Evolutionary conservation across 2,797 vertebrate species (phyloP).

Genomic region (Setipinna tenuifilis): DNA sequence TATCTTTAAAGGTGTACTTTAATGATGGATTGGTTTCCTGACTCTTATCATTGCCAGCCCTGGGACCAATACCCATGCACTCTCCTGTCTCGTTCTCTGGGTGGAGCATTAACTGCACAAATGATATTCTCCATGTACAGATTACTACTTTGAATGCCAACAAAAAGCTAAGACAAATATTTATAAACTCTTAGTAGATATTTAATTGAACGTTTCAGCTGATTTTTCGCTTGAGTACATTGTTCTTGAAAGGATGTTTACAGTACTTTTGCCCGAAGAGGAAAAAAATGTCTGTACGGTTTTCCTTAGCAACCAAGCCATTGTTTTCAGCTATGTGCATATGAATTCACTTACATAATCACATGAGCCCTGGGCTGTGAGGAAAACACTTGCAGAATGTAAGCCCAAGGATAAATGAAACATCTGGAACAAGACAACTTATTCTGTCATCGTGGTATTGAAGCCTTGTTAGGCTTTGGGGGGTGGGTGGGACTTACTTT

Average conservation of each 20-base stretch:
- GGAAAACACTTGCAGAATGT: neutral
- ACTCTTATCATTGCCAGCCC: neutral
- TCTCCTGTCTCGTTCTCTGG: neutral
- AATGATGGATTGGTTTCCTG: neutral
- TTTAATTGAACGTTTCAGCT: neutral
- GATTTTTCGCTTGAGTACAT: neutral
- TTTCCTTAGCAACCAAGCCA: neutral
- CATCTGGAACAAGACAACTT: neutral
- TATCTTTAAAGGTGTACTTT: neutral
- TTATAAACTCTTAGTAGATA: neutral
- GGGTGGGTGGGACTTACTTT: too few relatives aligned
- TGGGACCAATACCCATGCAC: neutral
- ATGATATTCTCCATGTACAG: neutral
- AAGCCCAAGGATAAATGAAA: neutral
- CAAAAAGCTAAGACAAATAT: neutral
- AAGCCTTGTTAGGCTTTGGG: neutral
- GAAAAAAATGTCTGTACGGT: constrained; percentile 25
- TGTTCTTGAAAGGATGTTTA: neutral
- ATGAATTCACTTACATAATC: constrained; percentile 42
- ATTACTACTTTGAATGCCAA: neutral
- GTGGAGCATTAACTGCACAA: neutral
- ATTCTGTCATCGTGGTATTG: neutral
- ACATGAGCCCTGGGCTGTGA: neutral
- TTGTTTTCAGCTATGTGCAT: constrained; percentile 21
- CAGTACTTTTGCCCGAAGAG: neutral